phyloP scores from a whole-genome alignment of 2,113 vertebrate genomes.

The Eulemur macaco region DNA sequence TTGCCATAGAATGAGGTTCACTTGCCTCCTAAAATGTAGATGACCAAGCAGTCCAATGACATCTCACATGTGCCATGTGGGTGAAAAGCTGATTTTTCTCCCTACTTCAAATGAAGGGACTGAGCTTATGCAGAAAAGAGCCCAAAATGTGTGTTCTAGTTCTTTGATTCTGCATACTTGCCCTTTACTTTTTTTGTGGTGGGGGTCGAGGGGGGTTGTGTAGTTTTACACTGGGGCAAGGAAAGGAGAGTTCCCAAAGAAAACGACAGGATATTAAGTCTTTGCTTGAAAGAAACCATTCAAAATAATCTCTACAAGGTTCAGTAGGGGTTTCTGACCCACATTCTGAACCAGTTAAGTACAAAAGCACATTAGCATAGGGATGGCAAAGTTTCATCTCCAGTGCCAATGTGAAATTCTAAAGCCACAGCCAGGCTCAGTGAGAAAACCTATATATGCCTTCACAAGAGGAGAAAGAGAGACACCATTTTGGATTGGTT shows the following conservation, averaged over 20 bases:
- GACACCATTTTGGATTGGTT: neutral
- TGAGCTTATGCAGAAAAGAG: neutral
- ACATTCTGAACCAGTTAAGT: neutral
- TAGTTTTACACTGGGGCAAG: neutral
- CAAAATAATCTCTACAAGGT: neutral
- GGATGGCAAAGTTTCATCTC: neutral
- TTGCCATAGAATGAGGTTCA: conserved; percentile 51
- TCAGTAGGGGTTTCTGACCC: neutral
- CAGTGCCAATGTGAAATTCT: neutral
- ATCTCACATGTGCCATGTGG: neutral
- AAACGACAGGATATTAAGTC: neutral
- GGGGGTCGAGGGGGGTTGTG: neutral
- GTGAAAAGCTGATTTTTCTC: conserved; percentile 11
- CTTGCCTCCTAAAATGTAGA: conserved; percentile 12
- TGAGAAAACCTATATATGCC: neutral
- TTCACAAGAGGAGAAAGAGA: neutral
- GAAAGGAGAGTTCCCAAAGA: neutral
- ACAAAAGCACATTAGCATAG: neutral
- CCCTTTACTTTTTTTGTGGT: neutral
- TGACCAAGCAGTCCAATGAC: neutral
- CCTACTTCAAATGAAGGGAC: conserved; percentile 18
- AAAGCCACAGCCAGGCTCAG: neutral
- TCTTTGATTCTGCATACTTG: neutral
- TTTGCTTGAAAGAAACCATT: conserved; percentile 7
- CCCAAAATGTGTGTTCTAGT: neutral